These are phyloP conservation scores for Oscheius sp. DNA, from an alignment of 2,888 invertebrate genomes.

Conservation along the genomic window DNA sequence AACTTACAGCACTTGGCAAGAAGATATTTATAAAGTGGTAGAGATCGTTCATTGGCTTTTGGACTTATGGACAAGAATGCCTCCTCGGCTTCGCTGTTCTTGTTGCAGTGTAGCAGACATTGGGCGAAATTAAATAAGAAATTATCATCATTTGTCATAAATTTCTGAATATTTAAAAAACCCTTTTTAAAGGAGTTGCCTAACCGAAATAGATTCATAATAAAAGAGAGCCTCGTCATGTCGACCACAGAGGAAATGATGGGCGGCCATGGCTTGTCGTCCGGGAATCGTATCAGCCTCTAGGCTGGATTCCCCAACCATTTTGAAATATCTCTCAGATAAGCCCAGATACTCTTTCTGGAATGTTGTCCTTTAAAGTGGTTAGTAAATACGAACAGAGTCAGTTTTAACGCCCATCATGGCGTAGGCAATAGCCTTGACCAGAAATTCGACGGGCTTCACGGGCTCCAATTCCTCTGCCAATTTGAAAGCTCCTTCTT, in stretches of 20 bases:
- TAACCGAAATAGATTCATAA: conserved; percentile 25
- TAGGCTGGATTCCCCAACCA: conserved; percentile 81
- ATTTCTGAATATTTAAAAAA: conserved; percentile 36
- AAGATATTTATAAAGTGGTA: conserved; percentile 88
- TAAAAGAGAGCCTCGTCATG: conserved; percentile 79
- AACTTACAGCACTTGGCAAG: conserved; percentile 85
- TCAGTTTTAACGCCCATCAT: conserved; percentile 90
- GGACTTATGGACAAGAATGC: conserved; percentile 78
- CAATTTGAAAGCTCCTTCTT: conserved; percentile 58
- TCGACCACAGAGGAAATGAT: conserved; percentile 91
- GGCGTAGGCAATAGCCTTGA: conserved; percentile 95
- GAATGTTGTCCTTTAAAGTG: too few species aligned
- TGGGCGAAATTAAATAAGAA: conserved; percentile 81
- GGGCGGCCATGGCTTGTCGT: conserved; percentile 97
- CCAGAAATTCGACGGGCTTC: conserved; percentile 92
- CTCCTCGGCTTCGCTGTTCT: conserved; percentile 94
- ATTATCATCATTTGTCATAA: conserved; percentile 48
- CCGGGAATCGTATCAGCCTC: conserved; percentile 86
- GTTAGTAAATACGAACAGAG: conserved; percentile 80
- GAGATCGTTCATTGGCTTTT: conserved; percentile 82
- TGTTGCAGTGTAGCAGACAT: conserved; percentile 90
- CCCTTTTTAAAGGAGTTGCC: neutral
- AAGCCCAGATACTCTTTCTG: conserved; percentile 90
- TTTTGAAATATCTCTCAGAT: conserved; percentile 94
- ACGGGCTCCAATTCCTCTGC: conserved; percentile 87